Evolutionary conservation across 2,113 vertebrate species (phyloP), one percentile per base, ranked within the genome.

Genomic region (Microcebus lehilahytsara): DNA sequence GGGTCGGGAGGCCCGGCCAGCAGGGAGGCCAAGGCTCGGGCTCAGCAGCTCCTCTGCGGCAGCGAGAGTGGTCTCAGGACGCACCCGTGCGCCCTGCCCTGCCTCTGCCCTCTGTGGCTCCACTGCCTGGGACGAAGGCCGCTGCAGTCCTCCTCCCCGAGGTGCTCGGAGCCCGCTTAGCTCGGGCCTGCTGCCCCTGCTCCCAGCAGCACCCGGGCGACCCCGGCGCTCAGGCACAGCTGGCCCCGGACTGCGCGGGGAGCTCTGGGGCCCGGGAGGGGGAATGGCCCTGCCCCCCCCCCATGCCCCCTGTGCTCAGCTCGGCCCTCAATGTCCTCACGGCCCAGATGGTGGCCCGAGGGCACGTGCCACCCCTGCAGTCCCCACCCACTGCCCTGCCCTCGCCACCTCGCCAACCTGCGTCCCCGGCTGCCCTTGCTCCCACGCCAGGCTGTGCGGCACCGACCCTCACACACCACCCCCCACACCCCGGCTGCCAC

Each of bases 131-230:
- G 10, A 22, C 3, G 5, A 42, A 32, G 80, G 11, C 23, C 16
- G 0, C 1, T 0, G 1, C n/a, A 42, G 51, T 51, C 51, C 51
- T 6, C 40, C 42, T 13, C 27, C 19, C 32, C 0, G 0, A 13
- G 66, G 37, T 46, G 5, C 9, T 6, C 0, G 0, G 4, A 11
- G 37, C 49, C 22, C 1, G 12, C 6, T 2, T 10, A 8, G 37
- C 84, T 56, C 22, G 3, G 40, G 13, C 66, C 56, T 25, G 25
- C 30, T 5, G 20, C 12, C 2, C 32, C 64, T 17, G 78, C 66
- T 67, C n/a, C 3, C 16, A 34, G 6, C 22, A 22, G 9, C 4
- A 9, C 40, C 25, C 23, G 9, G 60, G 53, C 19, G 19, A 58
- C 25, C 60, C 60, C 25, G 20, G 58, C 20, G 58, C 23, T 60